Conservation (phyloP, 2,113 vertebrate genomes). For the Pangasianodon gigas region DNA sequence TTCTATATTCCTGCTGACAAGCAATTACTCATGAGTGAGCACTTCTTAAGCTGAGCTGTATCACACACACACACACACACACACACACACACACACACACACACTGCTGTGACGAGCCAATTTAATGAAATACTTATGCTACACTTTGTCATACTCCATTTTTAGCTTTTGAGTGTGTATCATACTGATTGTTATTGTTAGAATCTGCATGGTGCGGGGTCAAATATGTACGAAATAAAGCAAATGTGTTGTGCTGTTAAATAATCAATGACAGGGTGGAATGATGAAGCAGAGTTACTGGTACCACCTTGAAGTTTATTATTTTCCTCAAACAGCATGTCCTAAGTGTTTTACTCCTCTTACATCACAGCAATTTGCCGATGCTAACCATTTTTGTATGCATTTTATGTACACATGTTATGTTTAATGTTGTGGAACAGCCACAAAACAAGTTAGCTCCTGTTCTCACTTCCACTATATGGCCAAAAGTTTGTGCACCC, state of each 20-base stretch:
- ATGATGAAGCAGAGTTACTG: not conserved
- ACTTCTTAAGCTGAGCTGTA: conserved; percentile 25
- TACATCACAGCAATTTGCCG: not conserved
- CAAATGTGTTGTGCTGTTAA: not conserved
- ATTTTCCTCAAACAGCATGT: not conserved
- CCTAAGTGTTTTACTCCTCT: not conserved
- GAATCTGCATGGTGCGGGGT: too few relatives aligned
- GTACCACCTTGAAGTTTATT: not conserved
- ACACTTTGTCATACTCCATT: conserved; percentile 1
- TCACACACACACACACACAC: conserved; percentile 14
- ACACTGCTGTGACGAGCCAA: not conserved
- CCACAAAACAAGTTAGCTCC: not conserved
- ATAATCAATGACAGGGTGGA: not conserved
- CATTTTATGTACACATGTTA: not conserved
- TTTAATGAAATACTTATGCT: not conserved
- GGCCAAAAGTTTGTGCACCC: not conserved
- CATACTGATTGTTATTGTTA: not conserved
- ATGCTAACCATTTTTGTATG: not conserved
- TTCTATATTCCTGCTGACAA: conserved; percentile 27
- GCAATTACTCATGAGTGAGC: conserved; percentile 30
- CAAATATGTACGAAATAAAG: not conserved
- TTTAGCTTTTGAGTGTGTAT: not conserved
- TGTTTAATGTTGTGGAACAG: not conserved
- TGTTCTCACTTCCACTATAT: not conserved
- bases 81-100: conserved; percentile 18